phyloP scores from a whole-genome alignment of 2,797 vertebrate species.

The Gorsachius magnificus region DNA sequence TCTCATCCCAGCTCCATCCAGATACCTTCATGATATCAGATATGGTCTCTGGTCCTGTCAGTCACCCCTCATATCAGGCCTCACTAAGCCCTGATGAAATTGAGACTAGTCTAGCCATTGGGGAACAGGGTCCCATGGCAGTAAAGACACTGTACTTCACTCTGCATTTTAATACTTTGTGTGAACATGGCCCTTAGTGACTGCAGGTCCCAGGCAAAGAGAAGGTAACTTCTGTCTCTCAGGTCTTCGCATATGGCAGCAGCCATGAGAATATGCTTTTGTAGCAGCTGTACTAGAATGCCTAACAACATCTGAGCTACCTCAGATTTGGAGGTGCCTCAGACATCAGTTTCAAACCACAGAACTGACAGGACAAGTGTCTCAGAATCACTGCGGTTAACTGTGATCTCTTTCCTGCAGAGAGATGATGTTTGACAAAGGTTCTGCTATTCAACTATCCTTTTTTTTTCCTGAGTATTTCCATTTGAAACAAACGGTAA shows the following conservation, averaged over 20 bases:
- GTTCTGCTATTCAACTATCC: not conserved
- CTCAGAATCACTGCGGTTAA: not conserved
- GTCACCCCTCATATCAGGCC: not conserved
- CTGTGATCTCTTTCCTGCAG: not conserved
- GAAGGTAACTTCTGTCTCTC: not conserved
- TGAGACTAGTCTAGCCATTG: not conserved
- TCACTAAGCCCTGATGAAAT: not conserved
- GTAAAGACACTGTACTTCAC: not conserved
- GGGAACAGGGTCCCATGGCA: not conserved
- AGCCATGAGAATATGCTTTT: not conserved
- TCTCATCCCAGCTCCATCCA: not conserved
- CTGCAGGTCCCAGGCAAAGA: not conserved
- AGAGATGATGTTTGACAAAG: not conserved
- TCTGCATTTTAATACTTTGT: not conserved
- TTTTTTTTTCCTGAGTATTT: not conserved
- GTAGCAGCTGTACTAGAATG: not conserved
- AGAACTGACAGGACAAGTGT: not conserved
- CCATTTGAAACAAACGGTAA: not conserved
- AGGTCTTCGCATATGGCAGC: not conserved
- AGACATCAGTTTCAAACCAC: not conserved
- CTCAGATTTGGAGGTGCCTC: not conserved
- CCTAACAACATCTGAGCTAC: not conserved
- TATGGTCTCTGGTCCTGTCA: not conserved
- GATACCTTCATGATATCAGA: not conserved
- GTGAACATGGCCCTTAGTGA: not conserved